Base-by-base conservation (phyloP, 2,888 invertebrate genomes). In the Apodemia zela region DNA sequence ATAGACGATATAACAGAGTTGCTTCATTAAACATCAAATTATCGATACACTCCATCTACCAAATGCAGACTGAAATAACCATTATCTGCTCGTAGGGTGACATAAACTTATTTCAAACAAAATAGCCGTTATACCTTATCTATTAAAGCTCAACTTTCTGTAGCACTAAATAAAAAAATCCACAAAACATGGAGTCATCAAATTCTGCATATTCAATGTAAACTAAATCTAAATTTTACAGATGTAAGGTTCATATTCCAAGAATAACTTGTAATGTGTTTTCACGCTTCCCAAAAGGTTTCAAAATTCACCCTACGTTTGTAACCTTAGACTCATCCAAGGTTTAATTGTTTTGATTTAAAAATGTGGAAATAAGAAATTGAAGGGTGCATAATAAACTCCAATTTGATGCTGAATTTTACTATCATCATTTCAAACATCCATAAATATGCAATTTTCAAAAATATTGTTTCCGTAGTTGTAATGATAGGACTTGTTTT, bases 21-120 rank as follows among this genome's bases (percentile, higher is more conserved):
- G 87, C 85, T 90, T 90, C 90, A 90, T 91, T 90, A 89, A 89
- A 82, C 85, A 74, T 76, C 81, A 87, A 89, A 91, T 90, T 89
- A 89, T 89, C 87, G 84, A 82, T 84, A 83, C 78, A 73, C 81
- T 82, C 81, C 76, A 80, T 77, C 75, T 75, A 71, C 68, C 73
- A 76, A 73, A 79, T 76, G 74, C 87, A 87, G 79, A 79, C 80
- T 68, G 85, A 88, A 85, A 81, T 83, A 81, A 82, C 79, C 86
- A 79, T 81, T 87, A 84, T 75, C 72, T 69, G 69, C 73, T 72
- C 68, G 72, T 71, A 66, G 68, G 69, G 74, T 75, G 79, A 76
- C 70, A 71, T 72, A 69, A 74, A 72, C 67, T 63, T 65, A 71
- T 69, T 68, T 63, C 67, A 67, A 68, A 75, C 45, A 17, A 75